Evolutionary conservation across 2,888 invertebrate species (phyloP), one percentile per base, ranked within the genome.

Genomic region (Dinocampus coccinellae): DNA sequence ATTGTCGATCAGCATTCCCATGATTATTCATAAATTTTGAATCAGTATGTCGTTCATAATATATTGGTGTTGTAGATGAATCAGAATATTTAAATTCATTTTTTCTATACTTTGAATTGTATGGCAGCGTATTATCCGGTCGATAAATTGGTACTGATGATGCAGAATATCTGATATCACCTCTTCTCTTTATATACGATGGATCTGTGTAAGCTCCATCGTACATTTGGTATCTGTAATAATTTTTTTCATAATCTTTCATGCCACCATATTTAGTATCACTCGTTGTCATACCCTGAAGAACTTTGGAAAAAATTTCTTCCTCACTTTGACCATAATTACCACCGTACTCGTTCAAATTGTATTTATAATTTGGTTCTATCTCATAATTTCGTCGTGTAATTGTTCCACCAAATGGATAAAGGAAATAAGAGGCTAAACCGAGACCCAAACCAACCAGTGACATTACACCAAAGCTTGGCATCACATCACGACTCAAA

Each of bases 401-500:
- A 0, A 92, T 90, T 0, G 92, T 91, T 7, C 91, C 90, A 0
- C 92, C 89, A 75, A 94, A 93, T 3, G 94, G 94, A 88, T 94
- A 94, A 22, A 94, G 88, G 84, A 94, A 93, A 78, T 94, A 93
- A 67, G 93, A 93, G 36, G 94, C 94, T 39, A 94, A 85, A 1
- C 94, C 94, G 1, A 94, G 91, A 73, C 94, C 92, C 53, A 94
- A 85, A 1, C 94, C 94, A 11, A 94, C 91, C 22, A 94, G 88
- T 0, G 87, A 87, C 78, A 94, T 94, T 0, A 94, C 92, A 0
- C 94, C 94, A 22, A 94, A 93, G 34, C 93, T 93, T 0, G 94
- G 94, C 92, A 94, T 94, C 0, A 94, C 92, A 88, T 94, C 94
- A 78, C 94, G 89, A 2, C 94, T 93, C 52, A 94, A 87, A 80